Percentiles rank a stretch among this genome's conserved stretches.
Conservation (phyloP, 2,113 vertebrate species). For the Mastomys coucha region DNA sequence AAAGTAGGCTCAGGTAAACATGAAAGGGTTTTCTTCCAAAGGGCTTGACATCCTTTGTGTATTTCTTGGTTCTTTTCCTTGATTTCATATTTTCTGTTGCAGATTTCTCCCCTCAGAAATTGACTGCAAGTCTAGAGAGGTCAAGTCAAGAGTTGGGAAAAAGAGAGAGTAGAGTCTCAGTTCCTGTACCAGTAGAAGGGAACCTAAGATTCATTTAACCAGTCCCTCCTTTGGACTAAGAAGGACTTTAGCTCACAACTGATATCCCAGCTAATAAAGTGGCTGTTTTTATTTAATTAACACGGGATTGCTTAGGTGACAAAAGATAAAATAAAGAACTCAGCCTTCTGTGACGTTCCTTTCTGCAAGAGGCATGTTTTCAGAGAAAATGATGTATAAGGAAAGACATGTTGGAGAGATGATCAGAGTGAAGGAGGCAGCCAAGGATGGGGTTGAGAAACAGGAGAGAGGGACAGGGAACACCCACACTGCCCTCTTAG, state of each 20-base stretch:
- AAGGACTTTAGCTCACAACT: not conserved
- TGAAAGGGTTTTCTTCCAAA: conserved; percentile 48
- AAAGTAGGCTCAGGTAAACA: conserved; percentile 47
- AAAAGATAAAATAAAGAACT: conserved; percentile 10
- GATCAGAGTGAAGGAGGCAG: not conserved
- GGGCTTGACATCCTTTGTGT: conserved; percentile 26
- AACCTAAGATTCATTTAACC: not conserved
- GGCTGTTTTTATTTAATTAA: not conserved
- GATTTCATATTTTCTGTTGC: conserved; percentile 35
- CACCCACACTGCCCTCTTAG: not conserved
- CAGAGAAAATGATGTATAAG: not conserved
- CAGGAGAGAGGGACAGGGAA: not conserved
- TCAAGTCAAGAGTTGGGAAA: not conserved
- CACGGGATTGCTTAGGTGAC: not conserved
- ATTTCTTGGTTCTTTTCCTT: conserved; percentile 61
- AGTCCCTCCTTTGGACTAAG: not conserved
- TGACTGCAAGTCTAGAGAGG: conserved; percentile 3
- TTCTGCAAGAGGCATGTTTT: not conserved
- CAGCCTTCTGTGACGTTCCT: not conserved
- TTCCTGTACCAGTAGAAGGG: not conserved
- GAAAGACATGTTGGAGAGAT: not conserved
- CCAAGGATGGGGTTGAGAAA: not conserved
- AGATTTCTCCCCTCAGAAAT: not conserved
- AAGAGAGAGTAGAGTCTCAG: not conserved
- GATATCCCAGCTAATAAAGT: not conserved